Conservation (phyloP, 2,113 vertebrate genomes). For the Perognathus longimembris region DNA sequence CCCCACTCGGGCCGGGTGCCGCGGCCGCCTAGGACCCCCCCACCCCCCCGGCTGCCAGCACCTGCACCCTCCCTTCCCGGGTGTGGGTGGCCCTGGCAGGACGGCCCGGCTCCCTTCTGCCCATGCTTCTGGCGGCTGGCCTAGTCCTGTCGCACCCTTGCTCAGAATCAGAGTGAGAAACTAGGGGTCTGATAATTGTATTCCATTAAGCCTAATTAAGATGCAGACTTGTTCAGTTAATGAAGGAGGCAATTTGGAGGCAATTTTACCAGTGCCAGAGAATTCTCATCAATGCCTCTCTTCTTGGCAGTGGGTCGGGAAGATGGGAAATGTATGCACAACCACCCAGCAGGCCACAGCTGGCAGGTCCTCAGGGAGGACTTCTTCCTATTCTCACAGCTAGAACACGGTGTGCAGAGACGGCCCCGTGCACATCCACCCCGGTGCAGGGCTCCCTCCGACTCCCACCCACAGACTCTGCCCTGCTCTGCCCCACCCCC, state of each 20-base stretch:
- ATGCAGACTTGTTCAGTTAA: slow-evolving; percentile 63
- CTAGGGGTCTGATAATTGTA: slow-evolving; percentile 57
- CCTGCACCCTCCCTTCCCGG: neutral
- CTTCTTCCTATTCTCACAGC: neutral
- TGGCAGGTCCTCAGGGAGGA: neutral
- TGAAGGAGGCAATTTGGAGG: slow-evolving; percentile 62
- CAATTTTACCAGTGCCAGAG: slow-evolving; percentile 1
- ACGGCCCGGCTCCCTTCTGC: neutral
- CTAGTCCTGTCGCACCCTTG: slow-evolving; percentile 11
- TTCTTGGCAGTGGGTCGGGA: neutral
- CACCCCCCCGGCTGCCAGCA: too few relatives aligned
- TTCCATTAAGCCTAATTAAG: slow-evolving; percentile 72
- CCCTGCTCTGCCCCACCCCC: neutral
- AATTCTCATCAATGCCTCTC: neutral
- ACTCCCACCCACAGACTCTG: neutral
- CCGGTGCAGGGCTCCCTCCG: neutral
- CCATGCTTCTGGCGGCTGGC: neutral
- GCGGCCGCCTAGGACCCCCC: neutral
- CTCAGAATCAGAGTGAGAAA: slow-evolving; percentile 52
- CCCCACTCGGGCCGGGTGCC: neutral
- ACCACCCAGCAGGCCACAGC: neutral
- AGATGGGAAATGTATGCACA: neutral
- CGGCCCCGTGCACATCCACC: accelerated
- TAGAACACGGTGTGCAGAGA: neutral
- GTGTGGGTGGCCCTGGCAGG: neutral